Conservation (phyloP, 2,797 vertebrate species). For the Phaenicophaeus curvirostris region DNA sequence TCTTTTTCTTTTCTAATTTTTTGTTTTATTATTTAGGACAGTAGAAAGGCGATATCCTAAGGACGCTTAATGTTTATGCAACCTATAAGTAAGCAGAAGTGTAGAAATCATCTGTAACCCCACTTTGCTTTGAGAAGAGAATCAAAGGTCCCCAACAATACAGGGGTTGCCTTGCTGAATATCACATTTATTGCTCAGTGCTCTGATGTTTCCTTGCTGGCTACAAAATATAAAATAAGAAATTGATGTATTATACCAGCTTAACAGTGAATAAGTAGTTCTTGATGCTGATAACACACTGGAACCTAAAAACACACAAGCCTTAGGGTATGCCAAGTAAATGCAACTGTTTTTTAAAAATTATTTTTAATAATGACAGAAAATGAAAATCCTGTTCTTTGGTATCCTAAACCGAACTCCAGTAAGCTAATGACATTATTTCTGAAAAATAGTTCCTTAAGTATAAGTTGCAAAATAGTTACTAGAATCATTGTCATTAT, state of each 20-base stretch:
- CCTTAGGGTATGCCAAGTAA: not conserved
- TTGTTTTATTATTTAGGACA: not conserved
- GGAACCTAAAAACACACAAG: not conserved
- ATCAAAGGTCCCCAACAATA: not conserved
- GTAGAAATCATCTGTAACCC: conserved; percentile 6
- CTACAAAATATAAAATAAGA: not conserved
- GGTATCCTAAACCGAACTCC: not conserved
- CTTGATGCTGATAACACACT: not conserved
- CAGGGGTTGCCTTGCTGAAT: not conserved
- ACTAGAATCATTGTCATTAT: not conserved
- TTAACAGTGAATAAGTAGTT: not conserved
- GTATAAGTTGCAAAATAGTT: not conserved
- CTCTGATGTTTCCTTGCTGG: not conserved
- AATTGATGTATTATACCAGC: not conserved
- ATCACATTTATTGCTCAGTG: not conserved
- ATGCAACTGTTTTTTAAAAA: not conserved
- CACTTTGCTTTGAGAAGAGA: not conserved
- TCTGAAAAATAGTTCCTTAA: not conserved
- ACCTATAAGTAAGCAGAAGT: not conserved
- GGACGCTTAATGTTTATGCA: not conserved
- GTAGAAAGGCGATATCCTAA: conserved; percentile 33
- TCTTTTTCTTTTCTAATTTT: not conserved
- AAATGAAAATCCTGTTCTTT: not conserved
- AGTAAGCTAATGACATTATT: not conserved
- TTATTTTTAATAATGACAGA: not conserved